Base-by-base conservation (phyloP, 2,113 vertebrate genomes). In the Hippocampus guttulatus region DNA sequence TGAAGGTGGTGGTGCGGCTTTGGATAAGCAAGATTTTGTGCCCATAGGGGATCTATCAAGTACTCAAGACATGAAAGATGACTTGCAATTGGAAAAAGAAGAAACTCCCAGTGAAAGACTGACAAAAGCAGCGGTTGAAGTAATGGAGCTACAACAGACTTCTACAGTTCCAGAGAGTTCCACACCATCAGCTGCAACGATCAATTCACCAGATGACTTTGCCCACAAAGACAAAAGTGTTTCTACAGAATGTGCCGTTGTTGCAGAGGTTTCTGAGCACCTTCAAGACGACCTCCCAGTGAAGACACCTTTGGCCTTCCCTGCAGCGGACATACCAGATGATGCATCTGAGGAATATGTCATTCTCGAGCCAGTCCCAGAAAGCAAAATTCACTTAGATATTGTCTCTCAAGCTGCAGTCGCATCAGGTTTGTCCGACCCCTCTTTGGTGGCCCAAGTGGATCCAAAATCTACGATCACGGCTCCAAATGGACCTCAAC, bases 361-460 rank as follows among this genome's bases (percentile, higher is more conserved):
- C n/a, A 83, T 89, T 52, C 75, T 90, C 20, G 82, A 88, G 27
- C 80, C 86, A 2, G 71, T 91, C 45, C 76, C 75, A 11, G 75
- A 71, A 23, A 76, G 14, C 57, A 68, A 85, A 63, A 77, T 85
- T 49, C 70, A 61, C 61, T 82, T 86, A 21, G 89, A 91, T 69
- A 91, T 91, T 0, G 69, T 90, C 55, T 90, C 84, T 68, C 88
- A 85, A 63, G 90, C 88, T 54, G 87, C 78, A 0, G 83, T 87
- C 1, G 82, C 85, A 69, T 91, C 88, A 0, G 88, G 88, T n/a
- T 62, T 91, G 65, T 80, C 84, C 0, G 33, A 66, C 57, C 83
- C 79, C 0, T 67, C 77, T 38, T 67, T 78, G 33, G 80, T 76
- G 33, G 80, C 81, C 51, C 71, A 78, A 40, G 57, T 64, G n/a